Base-by-base conservation (phyloP, 2,888 invertebrate species). In the Sacculina carcini region DNA sequence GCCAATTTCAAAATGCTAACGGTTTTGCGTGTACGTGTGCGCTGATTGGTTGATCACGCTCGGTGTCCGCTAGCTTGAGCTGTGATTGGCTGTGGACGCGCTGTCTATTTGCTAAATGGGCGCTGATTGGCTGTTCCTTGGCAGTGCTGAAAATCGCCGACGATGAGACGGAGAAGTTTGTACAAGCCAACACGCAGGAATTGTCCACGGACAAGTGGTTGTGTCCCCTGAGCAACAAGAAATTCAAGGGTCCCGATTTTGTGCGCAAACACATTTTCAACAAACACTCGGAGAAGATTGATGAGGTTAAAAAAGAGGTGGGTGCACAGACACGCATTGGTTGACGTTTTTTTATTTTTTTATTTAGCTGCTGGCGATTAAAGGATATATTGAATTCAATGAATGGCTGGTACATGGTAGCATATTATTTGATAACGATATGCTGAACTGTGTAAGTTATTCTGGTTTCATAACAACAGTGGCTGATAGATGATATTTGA, bases 191-290 rank as follows among this genome's bases (percentile, higher is more conserved):
- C 64, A 92, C 92, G 0, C 86, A 96, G 62, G 96, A 98, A 67
- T 63, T 98, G 57, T 84, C 86, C 0, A 92, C 92, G 64, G 98
- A 96, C 64, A 98, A 98, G 61, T 98, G 96, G 96, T 66, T 98
- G 58, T 98, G 98, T 66, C 98, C 98, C 0, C 69, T 98, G 9
- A 94, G 92, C 51, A 96, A 96, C 1, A 98, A 98, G 66, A 98
- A 98, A 65, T 98, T 98, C 68, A 98, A 96, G 65, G 78, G 96
- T 0, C 94, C 96, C 0, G 96, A 98, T 65, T 98, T 94, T 67
- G 92, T 98, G 29, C 77, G 89, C 54, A 99, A 98, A 64, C 98
- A 98, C 65, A 90, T 98, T 57, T 83, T 87, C 63, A 94, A 94
- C 65, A 98, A 98, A 63, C 96, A 98, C 62, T 79, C 67, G 0